Base-by-base conservation (phyloP, 2,797 vertebrate genomes). In the Semaprochilodus insignis region DNA sequence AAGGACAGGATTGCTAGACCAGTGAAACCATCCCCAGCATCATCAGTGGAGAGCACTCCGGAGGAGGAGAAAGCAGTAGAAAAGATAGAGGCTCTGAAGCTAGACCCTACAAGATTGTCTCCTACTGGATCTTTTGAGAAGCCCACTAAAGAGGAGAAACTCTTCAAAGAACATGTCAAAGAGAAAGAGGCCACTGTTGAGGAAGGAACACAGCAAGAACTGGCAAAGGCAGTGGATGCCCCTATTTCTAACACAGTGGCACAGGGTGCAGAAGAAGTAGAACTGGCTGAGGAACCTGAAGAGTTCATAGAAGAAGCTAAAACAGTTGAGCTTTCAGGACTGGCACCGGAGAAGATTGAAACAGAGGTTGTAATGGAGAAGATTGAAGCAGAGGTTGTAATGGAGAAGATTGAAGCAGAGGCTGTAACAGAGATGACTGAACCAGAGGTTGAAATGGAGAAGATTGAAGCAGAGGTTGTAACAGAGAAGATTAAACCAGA, bases 1-100 rank as follows among this genome's bases (percentile, higher is more conserved):
- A 95, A 95, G 80, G 93, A 95, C 85, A 88, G 94, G 65, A 95
- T 95, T 71, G 92, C 93, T 11, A 91, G 93, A 80, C 95, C 95
- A 17, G 85, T 93, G 48, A 95, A 93, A 88, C 91, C 94, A 0
- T 95, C 94, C 4, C 93, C 94, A 4, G 79, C 93, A 54, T 95
- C 95, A 0, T 95, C 95, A 2, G 93, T 95, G 65, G 95, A 96
- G 67, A 95, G 95, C 80, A 93, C 91, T 74, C 93, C 95, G 0
- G 95, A 96, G 17, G 95, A 96, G 51, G 90, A 91, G 44, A 90
- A 87, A 69, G 74, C 91, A 85, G 89, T 83, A 75, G 93, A 93
- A 74, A 66, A 94, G 81, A 95, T 92, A 52, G 93, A 93, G 36
- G 91, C 91, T 0, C 92, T 93, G 74, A 93, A 91, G 90, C 34